Conservation (phyloP, 1,140 invertebrate species). For the Drosophila nikananu region DNA sequence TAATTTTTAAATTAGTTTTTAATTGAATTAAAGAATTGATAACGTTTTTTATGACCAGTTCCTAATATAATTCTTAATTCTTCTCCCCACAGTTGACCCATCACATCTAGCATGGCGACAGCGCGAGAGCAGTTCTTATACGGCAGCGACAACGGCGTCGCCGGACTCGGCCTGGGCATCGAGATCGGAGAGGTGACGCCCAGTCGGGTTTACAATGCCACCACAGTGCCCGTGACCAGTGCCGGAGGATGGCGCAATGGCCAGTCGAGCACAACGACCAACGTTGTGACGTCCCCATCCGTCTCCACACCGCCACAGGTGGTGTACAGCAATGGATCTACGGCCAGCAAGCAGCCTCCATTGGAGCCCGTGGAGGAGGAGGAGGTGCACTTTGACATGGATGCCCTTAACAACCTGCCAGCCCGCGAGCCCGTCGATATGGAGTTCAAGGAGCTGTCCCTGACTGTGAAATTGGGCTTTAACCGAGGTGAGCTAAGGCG, state of each 20-base stretch:
- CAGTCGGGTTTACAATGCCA: conserved; percentile 71
- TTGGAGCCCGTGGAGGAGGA: conserved; percentile 65
- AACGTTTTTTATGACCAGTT: no score
- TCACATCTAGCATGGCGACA: conserved; percentile 60
- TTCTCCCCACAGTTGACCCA: conserved; percentile 37
- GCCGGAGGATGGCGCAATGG: conserved; percentile 50
- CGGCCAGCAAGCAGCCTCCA: conserved; percentile 32
- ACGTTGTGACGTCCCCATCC: conserved; percentile 3
- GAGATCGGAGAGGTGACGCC: conserved; percentile 54
- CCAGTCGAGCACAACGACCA: conserved; percentile 26
- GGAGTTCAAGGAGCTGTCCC: conserved; percentile 89
- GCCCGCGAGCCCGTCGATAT: conserved; percentile 88
- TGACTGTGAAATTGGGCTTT: conserved; percentile 89
- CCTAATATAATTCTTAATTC: no score
- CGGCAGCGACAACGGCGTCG: conserved; percentile 51
- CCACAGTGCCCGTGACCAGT: conserved; percentile 73
- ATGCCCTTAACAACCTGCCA: conserved; percentile 86
- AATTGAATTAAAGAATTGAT: no score
- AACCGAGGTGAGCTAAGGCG: conserved; percentile 87
- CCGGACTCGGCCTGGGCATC: conserved; percentile 71
- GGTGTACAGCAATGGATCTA: conserved; percentile 26
- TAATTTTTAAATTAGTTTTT: background rate
- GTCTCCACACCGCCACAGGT: conserved; percentile 20
- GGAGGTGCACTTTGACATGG: conserved; percentile 52
- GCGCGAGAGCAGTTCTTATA: conserved; percentile 76